These are phyloP conservation scores for Hoplodrina blanda DNA, from an alignment of 2,888 invertebrate genomes.

Conservation along the genomic window DNA sequence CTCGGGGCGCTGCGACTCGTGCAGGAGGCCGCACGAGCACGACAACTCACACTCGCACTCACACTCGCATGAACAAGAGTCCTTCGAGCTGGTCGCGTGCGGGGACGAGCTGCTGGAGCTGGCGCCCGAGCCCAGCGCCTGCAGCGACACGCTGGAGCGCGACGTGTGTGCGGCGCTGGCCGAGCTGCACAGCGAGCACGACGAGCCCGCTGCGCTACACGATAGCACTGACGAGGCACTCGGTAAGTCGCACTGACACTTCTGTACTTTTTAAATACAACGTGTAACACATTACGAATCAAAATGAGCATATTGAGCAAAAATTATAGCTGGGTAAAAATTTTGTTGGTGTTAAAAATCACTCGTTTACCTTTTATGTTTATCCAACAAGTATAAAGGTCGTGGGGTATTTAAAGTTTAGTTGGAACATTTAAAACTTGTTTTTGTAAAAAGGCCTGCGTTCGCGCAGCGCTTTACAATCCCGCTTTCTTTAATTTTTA, in stretches of 20 bases:
- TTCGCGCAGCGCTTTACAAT: no score
- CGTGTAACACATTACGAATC: no score
- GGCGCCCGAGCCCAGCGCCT: constrained; percentile 3
- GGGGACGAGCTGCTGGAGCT: constrained; percentile 15
- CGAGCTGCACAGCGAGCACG: constrained; percentile 55
- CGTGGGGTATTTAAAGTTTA: no score
- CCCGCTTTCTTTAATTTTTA: no score
- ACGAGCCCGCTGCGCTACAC: constrained; percentile 5
- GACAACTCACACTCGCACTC: not conserved
- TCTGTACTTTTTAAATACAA: no score
- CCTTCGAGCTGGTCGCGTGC: constrained; percentile 29
- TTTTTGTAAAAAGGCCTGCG: no score
- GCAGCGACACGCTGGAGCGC: constrained; percentile 51
- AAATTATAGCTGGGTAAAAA: no score
- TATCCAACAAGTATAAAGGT: no score
- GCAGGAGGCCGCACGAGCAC: constrained; percentile 41
- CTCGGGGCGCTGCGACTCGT: constrained; percentile 74
- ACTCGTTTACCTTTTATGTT: no score
- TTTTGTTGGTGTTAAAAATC: no score
- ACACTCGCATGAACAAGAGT: not conserved
- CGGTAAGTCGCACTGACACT: constrained; percentile 44
- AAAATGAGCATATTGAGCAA: no score
- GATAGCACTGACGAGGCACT: constrained; percentile 48
- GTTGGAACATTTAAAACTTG: no score
- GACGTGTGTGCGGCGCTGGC: constrained; percentile 69